Evolutionary conservation across 2,797 vertebrate species (phyloP), one percentile per base, ranked within the genome.

Genomic region (Harpagifer antarcticus): DNA sequence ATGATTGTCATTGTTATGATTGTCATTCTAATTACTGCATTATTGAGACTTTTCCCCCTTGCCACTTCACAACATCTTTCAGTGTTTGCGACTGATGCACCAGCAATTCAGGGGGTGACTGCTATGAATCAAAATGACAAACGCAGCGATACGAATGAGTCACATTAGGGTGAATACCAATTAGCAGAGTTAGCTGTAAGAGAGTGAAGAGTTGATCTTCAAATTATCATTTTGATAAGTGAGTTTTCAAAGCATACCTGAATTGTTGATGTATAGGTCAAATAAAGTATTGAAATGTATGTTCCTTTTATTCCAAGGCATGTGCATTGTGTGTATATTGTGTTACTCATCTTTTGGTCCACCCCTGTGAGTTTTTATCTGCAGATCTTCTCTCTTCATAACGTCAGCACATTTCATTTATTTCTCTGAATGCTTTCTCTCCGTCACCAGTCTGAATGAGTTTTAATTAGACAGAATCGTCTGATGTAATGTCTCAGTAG

Each of bases 381-480:
- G 19, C 27, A 23, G 3, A 16, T 58, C 12, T 42, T 50, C 37
- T 57, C 15, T 56, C 3, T 43, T 5, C 2, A 6, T 44, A 31
- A n/a, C n/a, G 9, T 66, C 66, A 73, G 49, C 65, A 53, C 9
- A 20, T 85, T 79, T 80, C 37, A 77, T 76, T 81, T 17, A 60
- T 75, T 84, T 78, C 57, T 76, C 57, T 15, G 31, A 76, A 82
- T 19, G 45, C 54, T 20, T 42, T 68, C 49, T 81, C 65, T 74
- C 60, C 33, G 19, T 82, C 81, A 56, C 58, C 54, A 84, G 70
- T 84, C 75, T 75, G 63, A 72, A 67, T 67, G 68, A 81, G 50
- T 79, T 85, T 82, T 89, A 93, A 95, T 91, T 90, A 92, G 78
- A 88, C 75, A 63, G 76, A 84, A 84, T 91, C 73, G 82, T 92